Evolutionary conservation across 2,113 vertebrate species (phyloP), one percentile per base, ranked within the genome.

Genomic region (Scatophagus argus): DNA sequence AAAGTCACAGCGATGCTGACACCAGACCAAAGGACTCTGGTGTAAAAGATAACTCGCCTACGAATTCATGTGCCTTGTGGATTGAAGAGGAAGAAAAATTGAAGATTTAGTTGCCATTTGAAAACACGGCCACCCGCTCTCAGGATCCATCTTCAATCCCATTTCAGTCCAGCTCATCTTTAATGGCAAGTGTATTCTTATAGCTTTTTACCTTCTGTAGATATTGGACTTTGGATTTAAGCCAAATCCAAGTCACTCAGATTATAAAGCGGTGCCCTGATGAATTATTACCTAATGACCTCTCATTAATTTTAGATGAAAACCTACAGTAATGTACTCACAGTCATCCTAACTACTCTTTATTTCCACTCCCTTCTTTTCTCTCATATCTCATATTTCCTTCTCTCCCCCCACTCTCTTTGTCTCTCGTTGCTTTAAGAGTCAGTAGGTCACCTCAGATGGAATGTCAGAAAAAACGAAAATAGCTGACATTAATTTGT

Each of bases 11-110:
- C 55, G 55, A 23, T 32, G 25, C 39, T 29, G 44, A 71, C 43
- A 58, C 29, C 46, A 34, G 19, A 72, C 65, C 84, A 72, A 65
- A 89, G 72, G 76, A 78, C 79, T 67, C 36, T 31, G 39, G 52
- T 7, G 4, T 16, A 31, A 65, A 49, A 81, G 47, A 81, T 63
- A 64, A 82, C 54, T 75, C 54, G 61, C 74, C 69, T 44, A 44
- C 39, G 54, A 78, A 72, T 85, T 72, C 0, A 78, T 82, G 81
- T 65, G 21, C 58, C 55, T 51, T 2, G 14, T 3, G 3, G 75
- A 52, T 16, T 25, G 16, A 51, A 31, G 6, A 17, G 31, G 6
- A 49, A 66, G 47, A 60, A 54, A 29, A 8, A 76, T 25, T 63
- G 46, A 23, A 39, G 56, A 69, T n/a, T 44, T 6, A 31, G 38